phyloP scores from a whole-genome alignment of 1,140 invertebrate species.

The Charaxes varanes region DNA sequence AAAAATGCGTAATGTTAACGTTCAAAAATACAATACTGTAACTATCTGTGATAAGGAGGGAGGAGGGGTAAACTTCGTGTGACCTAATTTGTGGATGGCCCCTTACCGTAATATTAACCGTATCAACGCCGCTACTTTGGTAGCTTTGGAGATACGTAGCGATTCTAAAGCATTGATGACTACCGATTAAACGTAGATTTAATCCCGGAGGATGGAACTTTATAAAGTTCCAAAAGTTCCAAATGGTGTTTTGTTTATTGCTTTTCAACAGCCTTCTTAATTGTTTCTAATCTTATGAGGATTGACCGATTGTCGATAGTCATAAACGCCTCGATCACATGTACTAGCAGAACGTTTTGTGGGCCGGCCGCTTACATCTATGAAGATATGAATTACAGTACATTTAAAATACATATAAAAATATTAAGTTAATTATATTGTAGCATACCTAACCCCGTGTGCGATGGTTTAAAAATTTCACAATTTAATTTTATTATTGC shows the following conservation, averaged over 20 bases:
- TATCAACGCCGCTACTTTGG: constrained; percentile 29
- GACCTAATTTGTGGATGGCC: no score
- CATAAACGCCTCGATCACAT: constrained; percentile 32
- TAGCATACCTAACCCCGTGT: constrained; percentile 45
- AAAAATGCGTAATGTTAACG: no score
- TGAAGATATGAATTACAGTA: constrained; percentile 72
- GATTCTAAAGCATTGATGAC: constrained; percentile 24
- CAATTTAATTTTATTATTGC: constrained; percentile 62
- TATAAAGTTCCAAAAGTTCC: constrained; percentile 16
- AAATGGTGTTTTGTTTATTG: constrained; percentile 22
- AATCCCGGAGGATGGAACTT: constrained; percentile 4
- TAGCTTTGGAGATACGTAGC: constrained; percentile 33
- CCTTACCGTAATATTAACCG: no score
- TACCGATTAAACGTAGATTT: constrained; percentile 18
- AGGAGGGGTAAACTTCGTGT: no score
- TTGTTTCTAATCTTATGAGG: constrained; percentile 9
- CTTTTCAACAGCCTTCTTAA: constrained; percentile 17
- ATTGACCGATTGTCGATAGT: constrained; percentile 19
- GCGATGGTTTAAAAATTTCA: constrained; percentile 55
- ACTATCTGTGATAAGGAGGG: no score
- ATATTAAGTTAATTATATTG: constrained; percentile 67
- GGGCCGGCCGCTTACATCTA: constrained; percentile 56
- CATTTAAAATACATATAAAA: constrained; percentile 73
- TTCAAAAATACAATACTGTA: no score
- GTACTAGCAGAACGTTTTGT: constrained; percentile 66